phyloP scores from a whole-genome alignment of 2,113 vertebrate species.

The Grus americana region DNA sequence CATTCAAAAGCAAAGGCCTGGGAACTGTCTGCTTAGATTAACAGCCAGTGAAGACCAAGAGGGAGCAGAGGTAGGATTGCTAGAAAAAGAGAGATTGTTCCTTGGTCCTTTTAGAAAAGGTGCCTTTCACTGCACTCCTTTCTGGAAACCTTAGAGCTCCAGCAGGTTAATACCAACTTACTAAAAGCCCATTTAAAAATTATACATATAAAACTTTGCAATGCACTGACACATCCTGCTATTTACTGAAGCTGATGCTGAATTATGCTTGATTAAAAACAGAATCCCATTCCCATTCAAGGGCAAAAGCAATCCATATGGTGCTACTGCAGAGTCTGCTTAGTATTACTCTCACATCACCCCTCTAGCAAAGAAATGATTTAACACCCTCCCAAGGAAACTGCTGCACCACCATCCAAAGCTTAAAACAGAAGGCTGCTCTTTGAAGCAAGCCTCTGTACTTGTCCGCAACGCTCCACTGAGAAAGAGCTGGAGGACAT shows the following conservation, averaged over 20 bases:
- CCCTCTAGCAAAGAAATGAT: conserved; percentile 10
- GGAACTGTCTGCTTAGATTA: not conserved
- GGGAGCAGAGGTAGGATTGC: not conserved
- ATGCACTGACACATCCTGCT: not conserved
- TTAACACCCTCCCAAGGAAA: conserved; percentile 24
- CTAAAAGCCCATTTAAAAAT: not conserved
- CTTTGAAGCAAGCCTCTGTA: not conserved
- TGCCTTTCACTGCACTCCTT: not conserved
- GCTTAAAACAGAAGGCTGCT: not conserved
- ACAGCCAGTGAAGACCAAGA: not conserved
- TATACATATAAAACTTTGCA: not conserved
- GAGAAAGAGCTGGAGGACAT: not conserved
- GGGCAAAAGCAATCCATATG: conserved; percentile 35
- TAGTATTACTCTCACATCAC: conserved; percentile 40
- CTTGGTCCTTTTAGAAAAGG: not conserved
- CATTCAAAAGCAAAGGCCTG: not conserved
- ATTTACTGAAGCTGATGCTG: not conserved
- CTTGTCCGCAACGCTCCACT: fast-evolving
- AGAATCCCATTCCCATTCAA: conserved; percentile 36
- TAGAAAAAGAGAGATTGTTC: not conserved
- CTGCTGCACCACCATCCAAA: conserved; percentile 6
- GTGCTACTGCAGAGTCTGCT: conserved; percentile 37
- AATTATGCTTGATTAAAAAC: conserved; percentile 38
- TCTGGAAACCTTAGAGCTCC: not conserved
- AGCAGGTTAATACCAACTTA: not conserved